Evolutionary conservation across 2,888 invertebrate genomes (phyloP).

Genomic region (Crioceris asparagi): DNA sequence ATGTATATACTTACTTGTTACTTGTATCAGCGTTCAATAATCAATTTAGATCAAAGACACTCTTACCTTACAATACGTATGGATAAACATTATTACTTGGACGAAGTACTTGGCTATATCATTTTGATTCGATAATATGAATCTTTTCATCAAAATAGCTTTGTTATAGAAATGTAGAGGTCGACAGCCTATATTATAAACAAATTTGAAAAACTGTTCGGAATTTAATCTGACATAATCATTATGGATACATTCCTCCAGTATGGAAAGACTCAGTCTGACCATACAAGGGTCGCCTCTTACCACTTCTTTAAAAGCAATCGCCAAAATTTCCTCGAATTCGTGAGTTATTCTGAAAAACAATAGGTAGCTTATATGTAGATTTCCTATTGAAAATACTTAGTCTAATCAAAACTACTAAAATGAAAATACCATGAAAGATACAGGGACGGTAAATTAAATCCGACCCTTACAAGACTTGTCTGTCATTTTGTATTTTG

Average conservation of each 20-base stretch:
- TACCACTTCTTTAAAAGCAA: slow-evolving; percentile 18
- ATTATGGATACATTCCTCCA: slow-evolving; percentile 22
- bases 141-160: slow-evolving; percentile 19
- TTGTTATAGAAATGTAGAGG: slow-evolving; percentile 19
- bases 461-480: too few species aligned
- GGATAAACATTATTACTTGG: slow-evolving; percentile 11
- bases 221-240: slow-evolving; percentile 18
- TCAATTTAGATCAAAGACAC: too few species aligned
- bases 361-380: too few species aligned
- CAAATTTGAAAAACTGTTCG: slow-evolving; percentile 19
- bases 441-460: too few species aligned
- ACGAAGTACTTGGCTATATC: slow-evolving; percentile 21
- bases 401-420: too few species aligned
- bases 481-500: too few species aligned
- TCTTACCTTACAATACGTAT: background rate
- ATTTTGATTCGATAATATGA: slow-evolving; percentile 21
- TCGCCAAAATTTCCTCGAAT: slow-evolving; percentile 19
- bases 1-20: too few species aligned
- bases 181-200: slow-evolving; percentile 18
- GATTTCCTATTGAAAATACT: too few species aligned
- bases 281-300: slow-evolving; percentile 17
- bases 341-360: slow-evolving; percentile 22
- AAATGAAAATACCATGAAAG: too few species aligned
- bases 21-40: too few species aligned
- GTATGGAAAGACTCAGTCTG: slow-evolving; percentile 16